These are phyloP conservation scores for Brotula barbata DNA, from an alignment of 2,797 vertebrate genomes.

Conservation along the genomic window DNA sequence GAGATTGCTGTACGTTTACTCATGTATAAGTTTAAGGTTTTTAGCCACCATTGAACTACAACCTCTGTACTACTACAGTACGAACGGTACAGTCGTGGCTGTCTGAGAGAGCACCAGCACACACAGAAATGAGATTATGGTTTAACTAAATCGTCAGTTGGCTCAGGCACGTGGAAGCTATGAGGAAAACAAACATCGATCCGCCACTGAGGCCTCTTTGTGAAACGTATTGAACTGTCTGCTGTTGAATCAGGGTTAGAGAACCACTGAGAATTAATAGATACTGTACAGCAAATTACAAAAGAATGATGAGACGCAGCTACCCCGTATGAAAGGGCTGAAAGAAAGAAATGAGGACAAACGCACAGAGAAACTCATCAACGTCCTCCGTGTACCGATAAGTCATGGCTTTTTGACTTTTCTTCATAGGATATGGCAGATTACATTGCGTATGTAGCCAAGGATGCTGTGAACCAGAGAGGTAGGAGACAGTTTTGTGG, in stretches of 20 bases:
- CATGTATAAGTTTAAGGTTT: too few relatives aligned
- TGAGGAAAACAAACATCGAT: constrained; percentile 45
- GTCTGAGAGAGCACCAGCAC: too few relatives aligned
- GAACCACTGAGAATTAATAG: constrained; percentile 25
- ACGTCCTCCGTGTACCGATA: neutral
- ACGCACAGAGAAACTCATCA: neutral
- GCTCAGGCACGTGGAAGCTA: constrained; percentile 38
- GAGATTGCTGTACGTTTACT: too few relatives aligned
- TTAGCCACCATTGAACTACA: too few relatives aligned
- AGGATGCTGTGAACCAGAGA: constrained; percentile 90
- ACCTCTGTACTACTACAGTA: too few relatives aligned
- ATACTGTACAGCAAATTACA: constrained; percentile 1
- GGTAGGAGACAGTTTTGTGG: constrained; percentile 70
- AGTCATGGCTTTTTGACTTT: constrained; percentile 7
- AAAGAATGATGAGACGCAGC: too few relatives aligned
- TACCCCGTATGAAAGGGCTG: neutral
- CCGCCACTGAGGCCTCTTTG: constrained; percentile 31
- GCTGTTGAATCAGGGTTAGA: constrained; percentile 23
- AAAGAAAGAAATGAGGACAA: neutral
- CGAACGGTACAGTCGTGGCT: too few relatives aligned
- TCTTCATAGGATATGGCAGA: constrained; percentile 87
- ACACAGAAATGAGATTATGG: constrained; percentile 52
- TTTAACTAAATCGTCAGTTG: constrained; percentile 36
- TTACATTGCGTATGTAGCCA: constrained; percentile 93
- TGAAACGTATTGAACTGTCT: constrained; percentile 37